These are phyloP conservation scores for Onychostruthus taczanowskii DNA, from an alignment of 2,113 vertebrate species.

Conservation along the genomic window DNA sequence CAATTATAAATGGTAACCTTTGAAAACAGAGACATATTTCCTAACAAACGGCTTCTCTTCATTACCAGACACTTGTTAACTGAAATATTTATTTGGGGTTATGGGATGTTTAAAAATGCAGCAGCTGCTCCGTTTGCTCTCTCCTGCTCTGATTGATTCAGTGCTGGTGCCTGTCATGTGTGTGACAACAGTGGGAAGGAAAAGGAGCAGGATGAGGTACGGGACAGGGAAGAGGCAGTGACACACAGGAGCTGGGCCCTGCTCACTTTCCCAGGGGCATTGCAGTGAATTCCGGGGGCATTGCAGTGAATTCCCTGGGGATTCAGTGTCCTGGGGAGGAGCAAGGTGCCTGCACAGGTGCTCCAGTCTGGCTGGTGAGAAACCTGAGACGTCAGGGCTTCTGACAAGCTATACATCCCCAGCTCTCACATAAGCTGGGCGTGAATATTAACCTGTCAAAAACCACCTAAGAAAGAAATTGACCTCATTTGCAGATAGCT, in stretches of 20 bases:
- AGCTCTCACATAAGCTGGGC: not conserved
- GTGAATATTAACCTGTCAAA: constrained; percentile 5
- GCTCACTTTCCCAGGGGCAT: too few species aligned
- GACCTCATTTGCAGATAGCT: not conserved
- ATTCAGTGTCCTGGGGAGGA: not conserved
- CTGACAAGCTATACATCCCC: not conserved
- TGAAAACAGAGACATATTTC: not conserved
- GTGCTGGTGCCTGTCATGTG: not conserved
- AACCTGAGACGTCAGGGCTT: not conserved
- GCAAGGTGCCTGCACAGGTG: not conserved
- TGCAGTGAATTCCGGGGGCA: too few species aligned
- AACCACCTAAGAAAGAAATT: not conserved
- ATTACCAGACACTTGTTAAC: not conserved
- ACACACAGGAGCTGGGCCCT: too few species aligned
- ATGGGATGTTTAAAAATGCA: not conserved
- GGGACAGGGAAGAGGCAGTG: not conserved
- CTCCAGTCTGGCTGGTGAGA: not conserved
- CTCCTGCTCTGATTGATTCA: not conserved
- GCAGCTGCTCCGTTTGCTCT: not conserved
- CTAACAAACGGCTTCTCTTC: not conserved
- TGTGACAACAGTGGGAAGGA: not conserved
- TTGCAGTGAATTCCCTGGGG: too few species aligned
- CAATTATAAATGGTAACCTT: not conserved
- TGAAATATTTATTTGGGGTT: not conserved
- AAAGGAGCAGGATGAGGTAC: not conserved